Evolutionary conservation across 2,888 invertebrate genomes (phyloP).

Genomic region (Caradrina clavipalpis): DNA sequence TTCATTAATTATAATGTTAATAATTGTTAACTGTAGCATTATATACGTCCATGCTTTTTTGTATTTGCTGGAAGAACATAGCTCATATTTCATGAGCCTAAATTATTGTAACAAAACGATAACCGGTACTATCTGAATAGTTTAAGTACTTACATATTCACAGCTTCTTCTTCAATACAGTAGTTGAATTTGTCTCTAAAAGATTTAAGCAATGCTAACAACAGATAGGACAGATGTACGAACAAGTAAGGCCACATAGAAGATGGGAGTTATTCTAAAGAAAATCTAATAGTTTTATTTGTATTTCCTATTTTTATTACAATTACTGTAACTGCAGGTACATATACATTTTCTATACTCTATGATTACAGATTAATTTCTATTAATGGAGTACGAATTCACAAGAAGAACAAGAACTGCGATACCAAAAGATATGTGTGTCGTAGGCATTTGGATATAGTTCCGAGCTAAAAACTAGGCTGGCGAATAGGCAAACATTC

Average conservation of each 20-base stretch:
- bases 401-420: not conserved
- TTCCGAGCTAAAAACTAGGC: not conserved
- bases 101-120: not conserved
- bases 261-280: not conserved
- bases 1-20: not conserved
- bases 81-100: not conserved
- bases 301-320: conserved; percentile 3
- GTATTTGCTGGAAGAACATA: not conserved
- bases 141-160: conserved; percentile 34
- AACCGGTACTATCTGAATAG: not conserved
- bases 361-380: conserved; percentile 17
- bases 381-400: conserved; percentile 19
- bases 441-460: not conserved
- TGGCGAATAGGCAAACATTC: not conserved
- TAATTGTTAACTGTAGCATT: not conserved
- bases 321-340: conserved; percentile 5
- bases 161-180: conserved; percentile 20
- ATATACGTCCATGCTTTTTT: too few species aligned
- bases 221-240: conserved; percentile 37
- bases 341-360: conserved; percentile 14
- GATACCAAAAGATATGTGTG: not conserved
- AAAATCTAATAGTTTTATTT: conserved; percentile 14
- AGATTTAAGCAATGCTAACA: conserved; percentile 36
- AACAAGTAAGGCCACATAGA: conserved; percentile 35
- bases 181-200: conserved; percentile 6